Percentiles rank a stretch among this genome's conserved stretches.
Evolutionary conservation across 2,797 vertebrate genomes (phyloP).

Genomic region (Cygnus olor): DNA sequence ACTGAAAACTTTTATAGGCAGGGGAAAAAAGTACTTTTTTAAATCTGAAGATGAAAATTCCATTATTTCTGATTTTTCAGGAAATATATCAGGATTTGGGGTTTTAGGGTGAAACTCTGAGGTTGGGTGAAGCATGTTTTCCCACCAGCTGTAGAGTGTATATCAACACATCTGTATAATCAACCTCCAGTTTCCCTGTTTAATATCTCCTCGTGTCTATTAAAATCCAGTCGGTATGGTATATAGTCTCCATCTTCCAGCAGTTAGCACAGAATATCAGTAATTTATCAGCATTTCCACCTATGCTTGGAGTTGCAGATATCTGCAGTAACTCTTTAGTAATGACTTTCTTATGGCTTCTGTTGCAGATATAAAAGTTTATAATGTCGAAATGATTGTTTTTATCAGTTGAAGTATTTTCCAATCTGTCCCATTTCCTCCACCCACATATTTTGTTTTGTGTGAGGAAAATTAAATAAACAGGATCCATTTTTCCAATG

Average conservation of each 20-base stretch:
- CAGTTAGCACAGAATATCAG: neutral
- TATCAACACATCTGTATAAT: neutral
- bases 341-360: constrained; percentile 40
- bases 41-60: neutral
- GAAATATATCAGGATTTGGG: neutral
- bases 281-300: neutral
- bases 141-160: neutral
- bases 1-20: neutral
- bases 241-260: neutral
- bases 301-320: neutral
- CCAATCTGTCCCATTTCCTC: constrained; percentile 51
- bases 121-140: neutral
- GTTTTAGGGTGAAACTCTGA: neutral
- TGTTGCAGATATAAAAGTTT: constrained; percentile 9
- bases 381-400: neutral
- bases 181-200: neutral
- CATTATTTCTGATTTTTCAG: neutral
- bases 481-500: constrained; percentile 28
- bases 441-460: constrained; percentile 53
- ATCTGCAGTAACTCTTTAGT: neutral
- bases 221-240: neutral
- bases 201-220: neutral
- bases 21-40: neutral
- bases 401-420: constrained; percentile 53
- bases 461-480: constrained; percentile 39